Percentiles rank a stretch among this genome's conserved stretches.
phyloP scores from a whole-genome alignment of 2,888 invertebrate genomes.

The Oasisia sp. region DNA sequence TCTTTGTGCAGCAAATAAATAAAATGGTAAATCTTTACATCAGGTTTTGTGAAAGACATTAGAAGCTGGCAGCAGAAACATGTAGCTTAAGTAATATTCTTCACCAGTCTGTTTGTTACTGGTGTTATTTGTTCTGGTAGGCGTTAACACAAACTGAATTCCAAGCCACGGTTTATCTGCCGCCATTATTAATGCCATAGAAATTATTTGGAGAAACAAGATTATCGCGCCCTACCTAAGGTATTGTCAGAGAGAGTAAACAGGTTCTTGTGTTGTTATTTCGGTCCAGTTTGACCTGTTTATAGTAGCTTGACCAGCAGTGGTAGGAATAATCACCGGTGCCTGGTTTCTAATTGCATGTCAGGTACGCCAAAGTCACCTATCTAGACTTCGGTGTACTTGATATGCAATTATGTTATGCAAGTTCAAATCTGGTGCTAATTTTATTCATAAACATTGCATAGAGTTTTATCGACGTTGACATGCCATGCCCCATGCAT shows the following conservation, averaged over 20 bases:
- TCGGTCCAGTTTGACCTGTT: neutral
- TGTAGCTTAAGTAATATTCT: neutral
- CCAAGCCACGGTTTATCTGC: neutral
- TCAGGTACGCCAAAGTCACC: too few relatives aligned
- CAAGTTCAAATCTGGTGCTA: too few relatives aligned
- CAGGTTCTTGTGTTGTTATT: neutral
- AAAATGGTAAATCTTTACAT: neutral
- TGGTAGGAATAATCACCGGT: neutral
- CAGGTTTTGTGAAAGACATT: neutral
- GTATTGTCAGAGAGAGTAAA: neutral
- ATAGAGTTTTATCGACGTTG: too few relatives aligned
- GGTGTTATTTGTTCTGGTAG: neutral
- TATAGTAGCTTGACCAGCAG: neutral
- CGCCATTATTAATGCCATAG: neutral
- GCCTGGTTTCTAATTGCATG: neutral
- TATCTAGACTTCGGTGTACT: too few relatives aligned
- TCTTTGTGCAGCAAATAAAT: neutral
- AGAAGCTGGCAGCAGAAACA: neutral
- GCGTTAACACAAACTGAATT: neutral
- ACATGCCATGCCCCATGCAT: too few relatives aligned
- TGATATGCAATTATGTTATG: too few relatives aligned
- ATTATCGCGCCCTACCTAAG: neutral
- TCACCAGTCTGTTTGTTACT: neutral
- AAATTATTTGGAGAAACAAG: neutral
- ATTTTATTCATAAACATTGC: too few relatives aligned